Conservation (phyloP, 2,888 invertebrate species). For the Platycnemis pennipes region DNA sequence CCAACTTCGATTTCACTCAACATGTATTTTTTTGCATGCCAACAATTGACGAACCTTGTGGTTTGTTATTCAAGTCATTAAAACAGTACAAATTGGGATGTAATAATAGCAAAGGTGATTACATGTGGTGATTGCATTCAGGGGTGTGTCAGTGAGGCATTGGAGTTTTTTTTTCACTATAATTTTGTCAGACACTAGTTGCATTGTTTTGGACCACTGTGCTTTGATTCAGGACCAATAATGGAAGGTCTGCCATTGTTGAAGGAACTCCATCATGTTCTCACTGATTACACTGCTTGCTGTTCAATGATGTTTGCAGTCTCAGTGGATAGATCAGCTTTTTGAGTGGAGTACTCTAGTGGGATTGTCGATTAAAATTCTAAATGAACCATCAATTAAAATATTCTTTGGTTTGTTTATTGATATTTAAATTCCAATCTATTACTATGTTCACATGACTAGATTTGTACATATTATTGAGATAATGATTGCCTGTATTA, state of each 20-base stretch:
- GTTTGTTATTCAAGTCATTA: constrained; percentile 64
- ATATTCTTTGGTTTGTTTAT: constrained; percentile 62
- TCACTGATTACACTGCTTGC: constrained; percentile 47
- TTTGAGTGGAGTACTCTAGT: constrained; percentile 55
- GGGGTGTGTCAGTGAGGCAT: constrained; percentile 28
- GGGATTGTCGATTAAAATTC: constrained; percentile 62
- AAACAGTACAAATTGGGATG: constrained; percentile 62
- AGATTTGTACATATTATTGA: constrained; percentile 60
- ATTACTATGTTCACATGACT: not conserved
- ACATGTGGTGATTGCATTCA: not conserved
- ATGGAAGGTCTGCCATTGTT: not conserved
- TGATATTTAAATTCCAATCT: constrained; percentile 45
- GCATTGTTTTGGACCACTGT: not conserved
- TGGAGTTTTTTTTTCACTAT: too few relatives aligned
- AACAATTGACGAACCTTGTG: constrained; percentile 54
- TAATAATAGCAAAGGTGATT: constrained; percentile 1
- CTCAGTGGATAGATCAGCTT: constrained; percentile 57
- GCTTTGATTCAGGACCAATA: constrained; percentile 26
- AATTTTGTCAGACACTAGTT: too few relatives aligned
- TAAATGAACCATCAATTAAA: constrained; percentile 63
- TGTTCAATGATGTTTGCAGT: constrained; percentile 61
- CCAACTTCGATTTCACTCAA: constrained; percentile 41
- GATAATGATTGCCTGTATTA: constrained; percentile 53
- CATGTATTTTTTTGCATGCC: constrained; percentile 61
- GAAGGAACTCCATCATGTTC: constrained; percentile 32